Evolutionary conservation across 2,113 vertebrate genomes (phyloP), one percentile per base, ranked within the genome.

Genomic region (Nerophis lumbriciformis): DNA sequence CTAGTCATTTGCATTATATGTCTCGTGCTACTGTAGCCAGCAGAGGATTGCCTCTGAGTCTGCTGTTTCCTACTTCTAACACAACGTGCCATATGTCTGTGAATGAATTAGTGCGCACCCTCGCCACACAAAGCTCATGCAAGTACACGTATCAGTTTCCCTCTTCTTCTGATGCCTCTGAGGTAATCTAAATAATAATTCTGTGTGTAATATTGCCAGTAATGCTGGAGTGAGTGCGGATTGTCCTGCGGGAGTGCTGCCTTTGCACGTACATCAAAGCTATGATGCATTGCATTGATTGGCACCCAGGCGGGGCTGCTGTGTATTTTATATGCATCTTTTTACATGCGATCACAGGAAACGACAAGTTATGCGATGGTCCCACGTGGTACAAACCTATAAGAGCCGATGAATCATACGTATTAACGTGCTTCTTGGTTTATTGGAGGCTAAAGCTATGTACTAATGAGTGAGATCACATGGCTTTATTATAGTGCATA

Each of bases 201-300:
- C 77, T 57, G 63, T 80, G 76, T 85, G 78, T 83, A 70, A 77
- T 81, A 74, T 75, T 75, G 78, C 77, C 84, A 85, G 77, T 75
- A 68, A 79, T 72, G 76, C 74, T 14, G 51, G 58, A 63, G 73
- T 4, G 10, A 72, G 68, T 5, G 10, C 54, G 13, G 47, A 8
- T 53, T 14, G 4, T 77, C 78, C 81, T 69, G 63, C 12, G 72
- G 77, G 79, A 83, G 19, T 0, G 51, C 68, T 54, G 64, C 75
- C 56, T 76, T 28, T 10, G 36, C 59, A 12, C 8, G 7, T 42
- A 60, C 79, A 77, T 86, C 78, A 85, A 84, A 83, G 83, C 64
- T 16, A n/a, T 53, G 53, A 70, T 65, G 52, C 21, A 68, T 52
- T 63, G 52, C 21, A 68, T 52, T 73, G 59, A 63, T 37, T 73